phyloP scores from a whole-genome alignment of 2,113 vertebrate genomes.

The Prinia subflava region DNA sequence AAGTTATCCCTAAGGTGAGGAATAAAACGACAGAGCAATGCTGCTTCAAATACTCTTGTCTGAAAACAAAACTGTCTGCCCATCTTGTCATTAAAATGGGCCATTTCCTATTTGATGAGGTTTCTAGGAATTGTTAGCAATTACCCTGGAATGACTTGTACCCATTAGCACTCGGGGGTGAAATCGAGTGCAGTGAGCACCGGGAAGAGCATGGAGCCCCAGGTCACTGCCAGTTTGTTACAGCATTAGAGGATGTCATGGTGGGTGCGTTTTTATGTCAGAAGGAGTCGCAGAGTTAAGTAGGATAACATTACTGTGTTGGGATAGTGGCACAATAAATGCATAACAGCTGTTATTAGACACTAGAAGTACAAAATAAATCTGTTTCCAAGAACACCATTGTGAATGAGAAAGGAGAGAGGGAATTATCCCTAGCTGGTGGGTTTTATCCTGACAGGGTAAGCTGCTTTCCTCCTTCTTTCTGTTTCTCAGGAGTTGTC shows the following conservation, averaged over 20 bases:
- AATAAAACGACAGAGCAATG: not conserved
- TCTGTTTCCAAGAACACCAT: not conserved
- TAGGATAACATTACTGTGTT: not conserved
- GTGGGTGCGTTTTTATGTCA: not conserved
- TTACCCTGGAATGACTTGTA: not conserved
- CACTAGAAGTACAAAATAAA: not conserved
- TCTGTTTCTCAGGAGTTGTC: not conserved
- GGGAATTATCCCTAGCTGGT: not conserved
- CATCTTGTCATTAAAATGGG: not conserved
- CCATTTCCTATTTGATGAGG: not conserved
- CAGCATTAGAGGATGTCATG: not conserved
- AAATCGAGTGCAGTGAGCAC: not conserved
- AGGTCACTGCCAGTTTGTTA: not conserved
- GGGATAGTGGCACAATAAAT: not conserved
- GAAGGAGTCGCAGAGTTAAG: not conserved
- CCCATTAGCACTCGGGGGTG: not conserved
- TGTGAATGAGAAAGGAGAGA: not conserved
- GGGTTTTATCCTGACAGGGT: not conserved
- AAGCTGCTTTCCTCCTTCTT: not conserved
- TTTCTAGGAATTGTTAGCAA: not conserved
- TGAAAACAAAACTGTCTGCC: not conserved
- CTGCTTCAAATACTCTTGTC: not conserved
- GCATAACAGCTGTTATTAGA: not conserved
- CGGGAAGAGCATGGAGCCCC: not conserved
- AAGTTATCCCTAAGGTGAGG: not conserved